Evolutionary conservation across 92 coral and sea anemone genomes (phyloP).

Genomic region (Bergia sp.): DNA sequence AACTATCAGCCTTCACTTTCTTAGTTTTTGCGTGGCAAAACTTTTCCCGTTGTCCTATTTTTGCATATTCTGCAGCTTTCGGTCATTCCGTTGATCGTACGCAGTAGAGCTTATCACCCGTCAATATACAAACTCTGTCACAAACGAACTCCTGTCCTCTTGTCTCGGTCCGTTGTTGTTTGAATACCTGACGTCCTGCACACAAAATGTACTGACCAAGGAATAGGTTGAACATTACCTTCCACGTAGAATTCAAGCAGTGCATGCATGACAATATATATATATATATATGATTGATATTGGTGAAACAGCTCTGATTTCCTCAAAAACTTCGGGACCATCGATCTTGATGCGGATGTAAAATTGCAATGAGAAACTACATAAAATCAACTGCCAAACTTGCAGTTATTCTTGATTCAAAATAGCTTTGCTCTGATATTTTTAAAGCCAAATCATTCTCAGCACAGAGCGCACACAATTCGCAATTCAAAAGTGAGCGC

Average conservation of each 20-base stretch:
- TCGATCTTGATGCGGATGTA: too few species aligned
- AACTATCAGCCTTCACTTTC: neutral
- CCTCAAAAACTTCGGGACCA: neutral
- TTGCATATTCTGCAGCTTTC: neutral
- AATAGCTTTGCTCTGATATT: too few species aligned
- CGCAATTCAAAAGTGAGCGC: too few species aligned
- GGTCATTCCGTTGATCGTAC: neutral
- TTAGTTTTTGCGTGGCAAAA: neutral
- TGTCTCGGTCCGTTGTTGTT: neutral
- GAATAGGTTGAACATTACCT: neutral
- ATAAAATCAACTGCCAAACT: neutral
- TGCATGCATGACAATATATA: neutral
- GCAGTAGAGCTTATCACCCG: neutral
- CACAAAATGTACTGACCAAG: neutral
- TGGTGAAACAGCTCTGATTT: neutral
- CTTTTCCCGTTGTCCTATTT: neutral
- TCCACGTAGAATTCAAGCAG: too few species aligned
- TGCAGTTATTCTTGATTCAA: neutral
- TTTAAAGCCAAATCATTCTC: too few species aligned
- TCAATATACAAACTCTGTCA: neutral
- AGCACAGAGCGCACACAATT: too few species aligned
- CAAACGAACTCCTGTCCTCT: neutral
- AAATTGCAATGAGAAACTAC: too few species aligned
- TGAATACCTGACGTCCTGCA: neutral
- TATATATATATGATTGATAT: too few species aligned